Base-by-base conservation (phyloP, 2,797 vertebrate genomes). In the Melopsittacus undulatus region DNA sequence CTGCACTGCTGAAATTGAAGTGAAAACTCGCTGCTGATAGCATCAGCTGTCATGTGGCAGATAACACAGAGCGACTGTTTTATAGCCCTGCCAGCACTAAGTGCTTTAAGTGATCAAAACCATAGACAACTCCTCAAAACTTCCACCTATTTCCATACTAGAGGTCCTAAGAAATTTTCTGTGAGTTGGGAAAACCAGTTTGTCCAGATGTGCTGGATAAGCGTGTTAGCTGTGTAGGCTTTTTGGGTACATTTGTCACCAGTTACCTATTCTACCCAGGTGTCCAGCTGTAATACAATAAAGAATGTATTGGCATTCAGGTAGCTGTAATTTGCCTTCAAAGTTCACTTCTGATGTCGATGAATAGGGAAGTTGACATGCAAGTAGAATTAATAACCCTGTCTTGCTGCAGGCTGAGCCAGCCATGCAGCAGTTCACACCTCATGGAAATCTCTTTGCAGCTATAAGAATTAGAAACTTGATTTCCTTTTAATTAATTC, bases 161-260 rank as follows among this genome's bases (percentile, higher is more conserved):
- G 59, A 80, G 49, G 22, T 80, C 36, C 36, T 17, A 4, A 70
- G 72, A 68, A 52, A 56, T 76, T 34, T 15, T 46, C 2, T 48
- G 5, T 6, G 48, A 24, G 29, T 89, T n/a, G 80, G 73, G 46
- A 48, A 66, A 94, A 90, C 92, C 91, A 86, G 78, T 92, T 76
- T 69, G 62, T 83, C 85, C 76, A 85, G 94, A 48, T 8, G 2
- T 17, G 34, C 86, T 96, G 92, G 91, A 62, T 84, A 5, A 66
- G 46, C 45, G 0, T 0, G 8, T 61, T 48, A 6, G 10, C 62
- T 59, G 0, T 7, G 2, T 18, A 57, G 22, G n/a, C 4, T 32
- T 57, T 83, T 74, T 40, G 15, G 22, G 61, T 49, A 2, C 19
- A 6, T 61, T 66, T 67, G 9, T 80, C 42, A 34, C 56, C 13